phyloP scores from a whole-genome alignment of 1,140 invertebrate species.

The Drosophila lowei region DNA sequence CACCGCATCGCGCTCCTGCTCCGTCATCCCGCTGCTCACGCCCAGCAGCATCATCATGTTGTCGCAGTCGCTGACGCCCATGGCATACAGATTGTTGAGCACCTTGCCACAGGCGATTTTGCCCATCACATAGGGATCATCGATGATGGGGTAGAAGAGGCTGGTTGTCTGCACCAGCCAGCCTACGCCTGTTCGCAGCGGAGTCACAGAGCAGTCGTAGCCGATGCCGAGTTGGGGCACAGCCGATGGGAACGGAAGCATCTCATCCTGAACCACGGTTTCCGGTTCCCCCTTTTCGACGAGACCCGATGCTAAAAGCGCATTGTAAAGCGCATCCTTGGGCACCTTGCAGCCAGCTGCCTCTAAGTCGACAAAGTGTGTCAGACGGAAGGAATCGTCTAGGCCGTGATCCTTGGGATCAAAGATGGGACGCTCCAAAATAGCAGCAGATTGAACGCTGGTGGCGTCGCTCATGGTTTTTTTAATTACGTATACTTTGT shows the following conservation, averaged over 20 bases:
- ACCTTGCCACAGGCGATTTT: conserved; percentile 99
- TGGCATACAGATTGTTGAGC: conserved; percentile 98
- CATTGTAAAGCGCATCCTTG: conserved; percentile 92
- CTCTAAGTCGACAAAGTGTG: conserved; percentile 98
- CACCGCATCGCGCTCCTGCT: conserved; percentile 97
- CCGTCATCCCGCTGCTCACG: conserved; percentile 97
- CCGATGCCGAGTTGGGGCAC: conserved; percentile 92
- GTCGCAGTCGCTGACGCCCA: conserved; percentile 99
- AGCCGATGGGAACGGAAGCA: conserved; percentile 93
- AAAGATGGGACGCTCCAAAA: conserved; percentile 95
- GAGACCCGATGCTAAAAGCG: conserved; percentile 97
- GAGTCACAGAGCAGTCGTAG: conserved; percentile 89
- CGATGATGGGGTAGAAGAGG: conserved; percentile 99
- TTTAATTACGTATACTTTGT: no score
- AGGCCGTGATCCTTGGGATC: conserved; percentile 97
- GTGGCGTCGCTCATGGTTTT: conserved; percentile 72
- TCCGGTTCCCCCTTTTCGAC: conserved; percentile 87
- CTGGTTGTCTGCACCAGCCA: conserved; percentile 99
- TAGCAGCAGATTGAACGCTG: conserved; percentile 90
- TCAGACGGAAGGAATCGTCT: conserved; percentile 96
- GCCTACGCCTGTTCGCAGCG: conserved; percentile 95
- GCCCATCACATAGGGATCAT: conserved; percentile 99
- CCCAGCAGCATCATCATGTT: conserved; percentile 99
- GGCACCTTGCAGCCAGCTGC: conserved; percentile 99
- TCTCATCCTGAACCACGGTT: conserved; percentile 90